Base-by-base conservation (phyloP, 2,797 vertebrate genomes). In the Diplodus sargus region DNA sequence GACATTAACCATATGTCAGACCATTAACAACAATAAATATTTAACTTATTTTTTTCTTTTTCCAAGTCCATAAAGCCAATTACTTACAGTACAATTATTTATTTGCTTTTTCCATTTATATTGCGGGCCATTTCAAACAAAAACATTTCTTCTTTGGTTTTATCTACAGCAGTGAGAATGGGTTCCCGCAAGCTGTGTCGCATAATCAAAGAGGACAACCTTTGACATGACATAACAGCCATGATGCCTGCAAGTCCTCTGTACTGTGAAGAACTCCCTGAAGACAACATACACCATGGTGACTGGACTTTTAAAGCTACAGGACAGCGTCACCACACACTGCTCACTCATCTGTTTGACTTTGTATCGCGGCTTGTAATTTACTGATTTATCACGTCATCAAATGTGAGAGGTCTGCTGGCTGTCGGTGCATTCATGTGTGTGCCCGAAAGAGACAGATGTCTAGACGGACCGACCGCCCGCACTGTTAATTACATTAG, bases 101-200 rank as follows among this genome's bases (percentile, higher is more conserved):
- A 3, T 18, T 76, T 62, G 53, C n/a, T 3, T 45, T 4, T 81
- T 28, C 28, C 12, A 42, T 1, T 75, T 71, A 30, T 25, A 53
- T 53, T 5, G 16, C 15, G 58, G 15, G 22, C 12, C 3, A 25
- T 71, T 66, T 9, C 30, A 58, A 61, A 76, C 42, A 5, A 57
- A 64, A 39, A 42, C 70, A 62, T 53, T 49, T 57, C 20, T 76
- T 39, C 16, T 84, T 72, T 63, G 82, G 34, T 78, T 65, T 88
- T 42, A 49, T 85, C 76, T 11, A 76, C 89, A 94, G 91, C 92
- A 20, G 52, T 93, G 83, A 94, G 68, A 85, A 91, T 93, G 87
- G 90, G 88, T 43, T 90, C 91, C 73, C 73, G 45, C 48, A 90
- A 92, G 80, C 70, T 85, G 63, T 95, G 92, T 69, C 88, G 90